These are phyloP conservation scores for Dolichotis patagonum DNA, from an alignment of 2,113 vertebrate species.

Conservation along the genomic window DNA sequence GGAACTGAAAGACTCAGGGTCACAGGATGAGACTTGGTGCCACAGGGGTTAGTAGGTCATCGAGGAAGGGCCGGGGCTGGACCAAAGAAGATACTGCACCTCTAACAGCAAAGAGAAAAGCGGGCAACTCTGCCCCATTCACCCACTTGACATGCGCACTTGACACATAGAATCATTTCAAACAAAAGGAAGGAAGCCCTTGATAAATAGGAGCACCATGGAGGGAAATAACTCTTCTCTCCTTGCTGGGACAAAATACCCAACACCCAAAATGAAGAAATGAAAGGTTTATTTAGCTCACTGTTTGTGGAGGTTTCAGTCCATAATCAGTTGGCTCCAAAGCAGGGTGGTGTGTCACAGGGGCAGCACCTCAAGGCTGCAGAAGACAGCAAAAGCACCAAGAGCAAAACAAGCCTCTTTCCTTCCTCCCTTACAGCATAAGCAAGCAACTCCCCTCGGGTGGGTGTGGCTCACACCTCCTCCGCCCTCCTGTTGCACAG, in stretches of 20 bases:
- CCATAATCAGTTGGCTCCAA: not conserved
- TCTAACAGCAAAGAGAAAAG: rapidly evolving
- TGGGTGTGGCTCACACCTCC: not conserved
- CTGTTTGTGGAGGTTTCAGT: not conserved
- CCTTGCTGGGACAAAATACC: not conserved
- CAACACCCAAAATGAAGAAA: not conserved
- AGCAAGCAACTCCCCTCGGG: not conserved
- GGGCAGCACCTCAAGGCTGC: not conserved
- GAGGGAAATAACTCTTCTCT: not conserved
- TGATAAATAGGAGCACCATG: not conserved
- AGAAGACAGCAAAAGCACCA: not conserved
- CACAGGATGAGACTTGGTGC: rapidly evolving
- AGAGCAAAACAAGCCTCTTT: not conserved
- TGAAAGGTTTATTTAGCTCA: not conserved
- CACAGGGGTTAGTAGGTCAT: rapidly evolving
- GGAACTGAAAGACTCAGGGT: rapidly evolving
- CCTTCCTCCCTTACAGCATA: not conserved
- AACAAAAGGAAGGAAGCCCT: not conserved
- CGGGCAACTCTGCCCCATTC: rapidly evolving
- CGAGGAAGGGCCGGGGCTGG: not conserved
- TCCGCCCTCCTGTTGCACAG: not conserved
- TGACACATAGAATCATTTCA: not conserved
- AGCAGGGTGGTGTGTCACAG: not conserved
- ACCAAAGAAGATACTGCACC: rapidly evolving
- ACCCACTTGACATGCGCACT: rapidly evolving